These are phyloP conservation scores for Sarcophaga rosellei DNA, from an alignment of 2,888 invertebrate species.

Conservation along the genomic window DNA sequence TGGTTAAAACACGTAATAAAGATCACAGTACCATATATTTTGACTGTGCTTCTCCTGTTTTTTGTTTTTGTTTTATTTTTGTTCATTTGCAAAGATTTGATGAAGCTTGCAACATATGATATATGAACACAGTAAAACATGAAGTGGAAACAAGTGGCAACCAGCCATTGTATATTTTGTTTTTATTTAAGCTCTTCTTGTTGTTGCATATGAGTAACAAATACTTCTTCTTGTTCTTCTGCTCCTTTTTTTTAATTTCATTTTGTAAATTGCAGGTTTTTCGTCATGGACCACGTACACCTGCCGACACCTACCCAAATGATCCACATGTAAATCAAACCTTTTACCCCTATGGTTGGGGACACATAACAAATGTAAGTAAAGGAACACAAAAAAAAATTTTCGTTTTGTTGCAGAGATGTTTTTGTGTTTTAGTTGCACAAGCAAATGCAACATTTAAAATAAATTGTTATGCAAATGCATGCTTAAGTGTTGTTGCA, in stretches of 20 bases:
- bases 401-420: slow-evolving; percentile 39
- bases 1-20: too few species aligned
- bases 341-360: slow-evolving; percentile 89
- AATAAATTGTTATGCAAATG: slow-evolving; percentile 74
- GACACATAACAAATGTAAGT: slow-evolving; percentile 89
- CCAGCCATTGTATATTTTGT: slow-evolving; percentile 49
- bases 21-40: too few species aligned
- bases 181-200: background rate
- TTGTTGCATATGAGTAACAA: too few species aligned
- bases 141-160: background rate
- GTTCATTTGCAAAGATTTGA: slow-evolving; percentile 19
- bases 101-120: slow-evolving; percentile 32
- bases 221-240: too few species aligned
- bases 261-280: slow-evolving; percentile 83
- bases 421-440: slow-evolving; percentile 15
- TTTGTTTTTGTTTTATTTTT: background rate
- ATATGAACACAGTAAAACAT: background rate
- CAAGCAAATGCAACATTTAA: slow-evolving; percentile 70
- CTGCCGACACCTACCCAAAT: slow-evolving; percentile 88
- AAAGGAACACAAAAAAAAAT: slow-evolving; percentile 15
- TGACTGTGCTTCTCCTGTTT: too few species aligned
- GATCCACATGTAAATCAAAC: slow-evolving; percentile 86
- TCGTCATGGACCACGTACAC: slow-evolving; percentile 91
- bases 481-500: slow-evolving; percentile 25
- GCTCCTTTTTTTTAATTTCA: slow-evolving; percentile 38